A percentile compares a stretch with the other conserved stretches of the same genome.
Evolutionary conservation across 2,113 vertebrate species (phyloP).

Genomic region (Chlamydotis undulata): DNA sequence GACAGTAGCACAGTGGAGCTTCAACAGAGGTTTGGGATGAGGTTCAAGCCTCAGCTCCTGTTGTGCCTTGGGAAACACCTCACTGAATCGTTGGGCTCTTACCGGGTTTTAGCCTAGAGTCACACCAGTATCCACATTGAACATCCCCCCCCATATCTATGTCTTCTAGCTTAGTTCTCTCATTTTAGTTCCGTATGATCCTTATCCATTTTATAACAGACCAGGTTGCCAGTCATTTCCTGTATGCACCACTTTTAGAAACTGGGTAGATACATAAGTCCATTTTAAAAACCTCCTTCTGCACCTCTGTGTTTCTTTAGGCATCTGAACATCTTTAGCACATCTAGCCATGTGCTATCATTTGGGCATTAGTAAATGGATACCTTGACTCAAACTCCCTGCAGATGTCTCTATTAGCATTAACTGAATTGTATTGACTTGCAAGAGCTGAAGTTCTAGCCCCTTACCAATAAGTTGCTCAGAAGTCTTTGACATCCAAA

Average conservation of each 20-base stretch:
- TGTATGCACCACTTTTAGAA: background rate
- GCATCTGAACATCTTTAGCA: background rate
- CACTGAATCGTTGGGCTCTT: background rate
- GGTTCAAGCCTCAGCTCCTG: background rate
- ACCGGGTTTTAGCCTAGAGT: background rate
- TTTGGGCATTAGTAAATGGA: background rate
- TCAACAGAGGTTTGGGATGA: background rate
- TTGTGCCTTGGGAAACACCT: background rate
- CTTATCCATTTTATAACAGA: background rate
- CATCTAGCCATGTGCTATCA: background rate
- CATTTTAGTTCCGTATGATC: background rate
- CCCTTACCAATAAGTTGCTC: background rate
- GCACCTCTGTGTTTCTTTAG: background rate
- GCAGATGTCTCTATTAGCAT: background rate
- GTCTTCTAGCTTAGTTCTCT: background rate
- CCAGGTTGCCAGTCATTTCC: background rate
- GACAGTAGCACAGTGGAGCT: background rate
- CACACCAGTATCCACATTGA: background rate
- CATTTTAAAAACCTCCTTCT: background rate
- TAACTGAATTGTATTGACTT: background rate
- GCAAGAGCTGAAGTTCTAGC: background rate
- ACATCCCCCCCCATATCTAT: background rate
- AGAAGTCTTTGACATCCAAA: background rate
- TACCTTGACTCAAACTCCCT: background rate
- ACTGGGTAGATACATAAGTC: accelerated